phyloP scores from a whole-genome alignment of 2,797 vertebrate species.

The Syndactyla subalaris region DNA sequence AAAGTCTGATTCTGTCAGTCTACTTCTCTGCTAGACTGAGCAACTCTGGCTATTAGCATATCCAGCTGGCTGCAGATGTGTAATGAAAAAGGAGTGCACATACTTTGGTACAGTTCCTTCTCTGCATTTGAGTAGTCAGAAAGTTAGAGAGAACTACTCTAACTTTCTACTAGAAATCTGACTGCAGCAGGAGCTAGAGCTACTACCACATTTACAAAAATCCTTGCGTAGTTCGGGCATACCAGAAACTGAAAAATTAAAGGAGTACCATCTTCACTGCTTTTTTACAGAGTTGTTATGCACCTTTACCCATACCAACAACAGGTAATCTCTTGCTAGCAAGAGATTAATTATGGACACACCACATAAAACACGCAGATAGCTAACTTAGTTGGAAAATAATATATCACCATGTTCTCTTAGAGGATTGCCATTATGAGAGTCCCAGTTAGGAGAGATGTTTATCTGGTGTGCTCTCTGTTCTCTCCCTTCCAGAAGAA shows the following conservation, averaged over 20 bases:
- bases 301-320: neutral
- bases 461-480: neutral
- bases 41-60: neutral
- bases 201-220: neutral
- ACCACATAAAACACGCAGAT: neutral
- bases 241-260: neutral
- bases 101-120: neutral
- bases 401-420: neutral
- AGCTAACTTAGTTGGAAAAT: neutral
- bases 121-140: neutral
- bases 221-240: neutral
- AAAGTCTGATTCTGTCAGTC: neutral
- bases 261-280: neutral
- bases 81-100: neutral
- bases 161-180: neutral
- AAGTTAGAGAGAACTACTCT: neutral
- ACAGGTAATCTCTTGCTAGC: neutral
- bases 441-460: neutral
- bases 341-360: neutral
- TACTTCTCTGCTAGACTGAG: neutral
- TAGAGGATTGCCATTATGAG: neutral
- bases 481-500: neutral
- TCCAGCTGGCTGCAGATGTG: neutral
- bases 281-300: neutral
- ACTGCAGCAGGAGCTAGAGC: neutral